Base-by-base conservation (phyloP, 2,797 vertebrate species). In the Orestias chungarensis region DNA sequence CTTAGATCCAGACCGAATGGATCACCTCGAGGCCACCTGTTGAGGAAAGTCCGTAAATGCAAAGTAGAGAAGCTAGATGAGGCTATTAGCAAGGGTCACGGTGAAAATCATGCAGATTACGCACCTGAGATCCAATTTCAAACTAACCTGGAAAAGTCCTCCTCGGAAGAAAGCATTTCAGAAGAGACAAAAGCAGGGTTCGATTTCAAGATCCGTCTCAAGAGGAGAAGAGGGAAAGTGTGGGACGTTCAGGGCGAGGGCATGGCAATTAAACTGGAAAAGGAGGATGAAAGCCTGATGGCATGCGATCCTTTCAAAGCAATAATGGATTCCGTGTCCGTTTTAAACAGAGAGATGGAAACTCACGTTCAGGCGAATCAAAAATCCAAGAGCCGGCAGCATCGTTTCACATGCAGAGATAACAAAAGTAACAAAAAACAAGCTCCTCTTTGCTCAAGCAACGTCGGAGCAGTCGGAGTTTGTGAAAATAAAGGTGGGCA, bases 301-400 rank as follows among this genome's bases (percentile, higher is more conserved):
- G 57, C 69, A 1, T 91, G 87, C 0, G 93, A 95, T 74, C 95
- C 94, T 10, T 94, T 95, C 74, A 94, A 93, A 77, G 94, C 94
- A 46, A 94, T 95, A 73, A 93, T 95, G 92, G 93, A 95, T 76
- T 94, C 93, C 0, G 94, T 95, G 0, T 93, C 94, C 0, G 70
- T 93, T 73, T 88, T 95, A 71, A 95, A 95, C 81, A 89, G 92
- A 90, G 93, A 95, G 83, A 95, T 95, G 94, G 92, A 94, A 78
- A 91, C 90, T 59, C 90, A 94, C 0, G 87, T 93, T n/a, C 91
- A 90, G 23, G 82, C 91, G 29, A 86, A 89, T 73, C 87, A 91
- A 81, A 91, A 87, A 89, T 89, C 92, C 68, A 82, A 93, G 82
- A 87, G 68, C 87, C 71, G 88, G 76, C 75, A 88, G 78, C 87